Conservation (phyloP, 1,140 invertebrate genomes). For the Oncopeltus fasciatus region DNA sequence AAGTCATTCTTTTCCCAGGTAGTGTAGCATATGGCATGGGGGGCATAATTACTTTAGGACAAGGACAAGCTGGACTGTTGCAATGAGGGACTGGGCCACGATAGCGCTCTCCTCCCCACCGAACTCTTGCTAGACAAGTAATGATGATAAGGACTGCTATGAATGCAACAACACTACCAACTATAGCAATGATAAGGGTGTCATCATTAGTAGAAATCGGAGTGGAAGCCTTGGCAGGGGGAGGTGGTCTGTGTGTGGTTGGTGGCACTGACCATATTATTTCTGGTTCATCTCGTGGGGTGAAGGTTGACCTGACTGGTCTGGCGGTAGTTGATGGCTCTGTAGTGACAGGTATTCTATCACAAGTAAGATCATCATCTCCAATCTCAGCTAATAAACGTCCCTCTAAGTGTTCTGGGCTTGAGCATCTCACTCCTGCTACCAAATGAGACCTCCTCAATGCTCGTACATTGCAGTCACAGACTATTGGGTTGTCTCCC, state of each 20-base stretch:
- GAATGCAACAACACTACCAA: constrained; percentile 78
- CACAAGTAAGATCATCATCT: constrained; percentile 64
- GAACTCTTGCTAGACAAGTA: constrained; percentile 64
- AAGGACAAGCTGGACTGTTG: constrained; percentile 25
- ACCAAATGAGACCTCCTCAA: constrained; percentile 42
- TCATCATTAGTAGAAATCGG: constrained; percentile 58
- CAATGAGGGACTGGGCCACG: constrained; percentile 35
- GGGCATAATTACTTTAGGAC: constrained; percentile 22
- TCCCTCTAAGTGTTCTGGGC: constrained; percentile 50
- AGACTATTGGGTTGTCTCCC: constrained; percentile 60
- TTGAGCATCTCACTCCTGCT: constrained; percentile 44
- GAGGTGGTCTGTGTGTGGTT: constrained; percentile 34
- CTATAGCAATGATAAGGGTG: constrained; percentile 79
- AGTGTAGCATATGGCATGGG: constrained; percentile 23
- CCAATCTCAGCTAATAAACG: constrained; percentile 54
- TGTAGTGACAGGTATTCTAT: constrained; percentile 37
- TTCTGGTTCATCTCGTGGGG: constrained; percentile 56
- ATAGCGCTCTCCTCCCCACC: constrained; percentile 46
- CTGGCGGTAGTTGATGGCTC: constrained; percentile 29
- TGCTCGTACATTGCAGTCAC: constrained; percentile 67
- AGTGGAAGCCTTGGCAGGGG: constrained; percentile 31
- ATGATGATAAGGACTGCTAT: constrained; percentile 75
- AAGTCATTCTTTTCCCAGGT: constrained; percentile 25
- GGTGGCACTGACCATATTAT: constrained; percentile 75
- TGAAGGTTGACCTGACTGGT: constrained; percentile 28